phyloP scores from a whole-genome alignment of 1,140 invertebrate genomes.

The Diorhabda elongata region DNA sequence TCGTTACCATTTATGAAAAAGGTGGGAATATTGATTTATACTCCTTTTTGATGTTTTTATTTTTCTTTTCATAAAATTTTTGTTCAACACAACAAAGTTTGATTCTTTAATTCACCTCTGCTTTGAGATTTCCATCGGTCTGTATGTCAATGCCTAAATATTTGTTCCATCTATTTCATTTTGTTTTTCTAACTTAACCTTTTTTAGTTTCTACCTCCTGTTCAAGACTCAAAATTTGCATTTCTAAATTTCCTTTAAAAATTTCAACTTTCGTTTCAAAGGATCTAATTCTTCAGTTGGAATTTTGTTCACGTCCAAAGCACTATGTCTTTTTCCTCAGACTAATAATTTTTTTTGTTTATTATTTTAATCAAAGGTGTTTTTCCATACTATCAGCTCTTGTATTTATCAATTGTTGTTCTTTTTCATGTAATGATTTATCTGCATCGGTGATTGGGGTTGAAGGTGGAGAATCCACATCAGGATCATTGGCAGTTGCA shows the following conservation, averaged over 20 bases:
- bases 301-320: slow-evolving; percentile 50
- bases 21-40: too few species aligned
- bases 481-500: not conserved
- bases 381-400: slow-evolving; percentile 34
- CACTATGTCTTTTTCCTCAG: slow-evolving; percentile 61
- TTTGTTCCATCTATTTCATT: too few species aligned
- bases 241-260: slow-evolving; percentile 62
- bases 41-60: too few species aligned
- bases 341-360: slow-evolving; percentile 57
- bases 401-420: not conserved
- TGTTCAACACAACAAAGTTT: too few species aligned
- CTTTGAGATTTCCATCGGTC: too few species aligned
- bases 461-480: not conserved
- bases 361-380: slow-evolving; percentile 55
- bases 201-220: slow-evolving; percentile 42
- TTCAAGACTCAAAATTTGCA: slow-evolving; percentile 55
- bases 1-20: too few species aligned
- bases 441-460: not conserved
- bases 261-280: slow-evolving; percentile 33
- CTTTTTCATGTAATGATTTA: not conserved
- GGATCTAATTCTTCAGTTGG: slow-evolving; percentile 61
- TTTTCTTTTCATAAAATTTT: too few species aligned
- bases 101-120: too few species aligned
- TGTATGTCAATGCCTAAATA: too few species aligned
- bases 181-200: slow-evolving; percentile 46